Percentiles rank a stretch among this genome's conserved stretches.
Evolutionary conservation across 1,140 invertebrate species (phyloP).

Genomic region (Diuraphis noxia): DNA sequence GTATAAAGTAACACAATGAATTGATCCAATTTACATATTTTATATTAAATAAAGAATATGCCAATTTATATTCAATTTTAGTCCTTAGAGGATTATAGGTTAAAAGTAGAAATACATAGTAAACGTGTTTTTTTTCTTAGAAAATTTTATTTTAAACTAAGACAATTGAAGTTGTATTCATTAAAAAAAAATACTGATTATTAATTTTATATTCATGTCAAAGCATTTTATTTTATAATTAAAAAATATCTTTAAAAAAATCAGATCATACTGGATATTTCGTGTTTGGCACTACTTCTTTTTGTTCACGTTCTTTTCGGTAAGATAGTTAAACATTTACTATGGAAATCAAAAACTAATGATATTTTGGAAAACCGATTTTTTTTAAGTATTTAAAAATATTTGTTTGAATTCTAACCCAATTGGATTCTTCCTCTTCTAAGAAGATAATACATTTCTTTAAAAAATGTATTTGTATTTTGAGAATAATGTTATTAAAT

Average conservation of each 20-base stretch:
- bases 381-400: not conserved
- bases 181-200: not conserved
- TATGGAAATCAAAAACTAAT: not conserved
- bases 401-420: not conserved
- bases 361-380: not conserved
- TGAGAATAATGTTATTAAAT: not conserved
- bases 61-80: not conserved
- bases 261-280: not conserved
- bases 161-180: not conserved
- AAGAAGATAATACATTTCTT: not conserved
- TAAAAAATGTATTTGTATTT: not conserved
- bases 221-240: not conserved
- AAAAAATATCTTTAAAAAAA: not conserved
- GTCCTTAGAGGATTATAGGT: not conserved
- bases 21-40: not conserved
- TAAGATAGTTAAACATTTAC: not conserved
- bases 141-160: not conserved
- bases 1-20: not conserved
- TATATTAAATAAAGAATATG: not conserved
- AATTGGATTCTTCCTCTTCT: not conserved
- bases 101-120: not conserved
- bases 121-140: not conserved
- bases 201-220: not conserved
- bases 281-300: not conserved
- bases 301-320: not conserved